Conservation (phyloP, 2,888 invertebrate genomes). For the Xestia c-nigrum region DNA sequence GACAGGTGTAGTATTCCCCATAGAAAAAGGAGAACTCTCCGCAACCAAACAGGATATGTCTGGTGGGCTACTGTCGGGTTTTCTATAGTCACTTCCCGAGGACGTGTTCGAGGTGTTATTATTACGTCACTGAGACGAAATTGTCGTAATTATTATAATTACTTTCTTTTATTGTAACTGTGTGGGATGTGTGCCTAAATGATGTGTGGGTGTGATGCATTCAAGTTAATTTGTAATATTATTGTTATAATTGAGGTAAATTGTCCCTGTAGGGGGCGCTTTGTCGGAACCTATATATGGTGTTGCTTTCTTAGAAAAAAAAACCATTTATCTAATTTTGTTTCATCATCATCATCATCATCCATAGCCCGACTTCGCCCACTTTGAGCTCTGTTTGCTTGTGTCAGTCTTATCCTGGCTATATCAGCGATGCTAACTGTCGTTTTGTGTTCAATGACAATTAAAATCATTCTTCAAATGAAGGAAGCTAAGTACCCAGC, state of each 20-base stretch:
- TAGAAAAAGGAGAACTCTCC: not conserved
- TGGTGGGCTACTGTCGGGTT: not conserved
- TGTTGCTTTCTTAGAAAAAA: not conserved
- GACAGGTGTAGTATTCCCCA: not conserved
- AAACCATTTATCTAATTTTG: not conserved
- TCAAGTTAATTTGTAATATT: conserved; percentile 18
- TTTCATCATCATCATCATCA: not conserved
- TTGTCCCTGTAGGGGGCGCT: not conserved
- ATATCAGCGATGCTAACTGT: too few relatives aligned
- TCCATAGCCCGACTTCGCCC: too few relatives aligned
- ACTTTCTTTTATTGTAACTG: conserved; percentile 44
- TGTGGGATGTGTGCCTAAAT: conserved; percentile 34
- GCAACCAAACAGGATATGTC: not conserved
- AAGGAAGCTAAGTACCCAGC: too few relatives aligned
- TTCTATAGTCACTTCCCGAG: not conserved
- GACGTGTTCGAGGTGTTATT: not conserved
- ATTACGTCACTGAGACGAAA: conserved; percentile 53
- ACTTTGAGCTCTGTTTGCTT: too few relatives aligned
- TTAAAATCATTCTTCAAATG: too few relatives aligned
- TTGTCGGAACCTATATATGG: not conserved
- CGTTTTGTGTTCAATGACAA: too few relatives aligned
- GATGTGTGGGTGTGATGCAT: conserved; percentile 13
- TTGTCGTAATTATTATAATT: conserved; percentile 61
- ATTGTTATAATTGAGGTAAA: conserved; percentile 23
- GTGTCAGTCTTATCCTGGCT: too few relatives aligned